Percentiles rank a stretch among this genome's conserved stretches.
Evolutionary conservation across 2,797 vertebrate genomes (phyloP).

Genomic region (Euphonia xanthogaster): DNA sequence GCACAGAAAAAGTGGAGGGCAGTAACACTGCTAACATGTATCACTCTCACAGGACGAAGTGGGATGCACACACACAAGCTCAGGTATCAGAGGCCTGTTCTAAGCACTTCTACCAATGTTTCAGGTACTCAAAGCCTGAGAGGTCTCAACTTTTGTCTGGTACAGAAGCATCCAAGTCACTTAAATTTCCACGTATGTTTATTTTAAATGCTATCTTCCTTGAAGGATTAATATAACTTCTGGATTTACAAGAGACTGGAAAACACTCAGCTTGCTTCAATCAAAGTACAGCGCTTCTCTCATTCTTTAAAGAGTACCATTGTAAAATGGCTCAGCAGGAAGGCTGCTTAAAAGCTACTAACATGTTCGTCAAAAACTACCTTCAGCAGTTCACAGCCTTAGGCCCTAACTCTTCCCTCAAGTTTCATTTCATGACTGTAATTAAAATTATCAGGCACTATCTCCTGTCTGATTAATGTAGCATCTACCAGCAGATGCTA

Average conservation of each 20-base stretch:
- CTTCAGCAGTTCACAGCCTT: background rate
- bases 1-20: background rate
- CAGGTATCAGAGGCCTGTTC: background rate
- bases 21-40: background rate
- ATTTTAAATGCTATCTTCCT: background rate
- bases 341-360: background rate
- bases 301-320: background rate
- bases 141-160: background rate
- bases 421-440: background rate
- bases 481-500: background rate
- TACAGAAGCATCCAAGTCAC: background rate
- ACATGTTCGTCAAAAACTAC: background rate
- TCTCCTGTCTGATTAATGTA: background rate
- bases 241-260: background rate
- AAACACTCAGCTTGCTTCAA: background rate
- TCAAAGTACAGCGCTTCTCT: background rate
- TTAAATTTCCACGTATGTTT: background rate
- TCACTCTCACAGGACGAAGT: background rate
- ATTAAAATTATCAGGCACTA: background rate
- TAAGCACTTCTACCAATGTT: fast-evolving
- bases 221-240: background rate
- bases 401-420: background rate
- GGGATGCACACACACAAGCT: background rate
- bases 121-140: background rate
- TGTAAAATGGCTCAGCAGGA: background rate